phyloP scores from a whole-genome alignment of 2,888 invertebrate species.

The Listrodromus nycthemerus region DNA sequence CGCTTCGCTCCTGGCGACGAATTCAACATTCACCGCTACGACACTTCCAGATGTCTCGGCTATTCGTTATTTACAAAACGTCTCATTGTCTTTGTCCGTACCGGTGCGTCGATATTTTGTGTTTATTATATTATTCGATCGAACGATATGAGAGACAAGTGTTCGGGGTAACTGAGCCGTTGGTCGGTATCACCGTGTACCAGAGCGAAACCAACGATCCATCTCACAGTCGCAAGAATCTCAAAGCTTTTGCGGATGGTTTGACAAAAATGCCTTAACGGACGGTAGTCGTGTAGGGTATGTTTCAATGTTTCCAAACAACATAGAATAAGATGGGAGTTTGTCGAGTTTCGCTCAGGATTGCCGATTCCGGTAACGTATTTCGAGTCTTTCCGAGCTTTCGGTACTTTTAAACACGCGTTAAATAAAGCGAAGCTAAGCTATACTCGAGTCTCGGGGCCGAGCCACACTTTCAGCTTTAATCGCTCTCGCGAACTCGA shows the following conservation, averaged over 20 bases:
- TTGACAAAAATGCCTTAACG: not conserved
- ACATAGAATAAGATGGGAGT: not conserved
- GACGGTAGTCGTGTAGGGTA: no score
- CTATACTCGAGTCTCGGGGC: constrained; percentile 73
- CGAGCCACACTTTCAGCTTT: constrained; percentile 78
- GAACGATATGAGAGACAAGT: no score
- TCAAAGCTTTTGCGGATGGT: not conserved
- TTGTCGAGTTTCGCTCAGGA: constrained; percentile 26
- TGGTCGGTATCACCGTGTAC: no score
- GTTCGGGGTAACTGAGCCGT: no score
- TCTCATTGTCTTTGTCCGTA: not conserved
- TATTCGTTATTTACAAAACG: not conserved
- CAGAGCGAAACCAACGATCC: constrained; percentile 40
- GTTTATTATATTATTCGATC: not conserved
- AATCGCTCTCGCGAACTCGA: constrained; percentile 76
- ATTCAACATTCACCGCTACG: constrained; percentile 6
- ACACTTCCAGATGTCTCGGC: constrained; percentile 25
- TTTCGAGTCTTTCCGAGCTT: constrained; percentile 70
- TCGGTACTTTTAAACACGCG: constrained; percentile 84
- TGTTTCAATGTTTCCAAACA: not conserved
- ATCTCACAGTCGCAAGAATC: constrained; percentile 33
- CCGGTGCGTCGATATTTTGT: not conserved
- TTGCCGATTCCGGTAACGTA: constrained; percentile 60
- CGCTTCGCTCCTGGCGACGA: constrained; percentile 25
- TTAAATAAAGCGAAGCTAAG: constrained; percentile 83